phyloP scores from a whole-genome alignment of 2,888 invertebrate genomes.

The Orchestes rusci region DNA sequence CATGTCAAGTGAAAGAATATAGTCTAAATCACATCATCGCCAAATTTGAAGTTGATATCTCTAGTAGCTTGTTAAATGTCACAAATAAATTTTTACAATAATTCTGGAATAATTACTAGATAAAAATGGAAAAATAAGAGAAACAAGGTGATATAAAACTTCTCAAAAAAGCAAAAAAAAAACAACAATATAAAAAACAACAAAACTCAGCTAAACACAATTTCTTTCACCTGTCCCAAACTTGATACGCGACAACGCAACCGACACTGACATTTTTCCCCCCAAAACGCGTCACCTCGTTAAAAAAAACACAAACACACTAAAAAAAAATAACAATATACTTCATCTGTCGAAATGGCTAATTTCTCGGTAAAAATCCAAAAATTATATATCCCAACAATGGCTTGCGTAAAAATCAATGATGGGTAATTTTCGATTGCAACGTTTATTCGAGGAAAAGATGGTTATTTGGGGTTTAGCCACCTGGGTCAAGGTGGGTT shows the following conservation, averaged over 20 bases:
- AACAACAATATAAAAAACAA: not conserved
- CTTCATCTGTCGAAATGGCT: conserved; percentile 13
- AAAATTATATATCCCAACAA: conserved; percentile 20
- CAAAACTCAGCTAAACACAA: too few relatives aligned
- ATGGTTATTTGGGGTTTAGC: too few relatives aligned
- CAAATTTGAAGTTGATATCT: too few relatives aligned
- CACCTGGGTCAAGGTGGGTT: too few relatives aligned
- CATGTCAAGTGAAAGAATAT: too few relatives aligned
- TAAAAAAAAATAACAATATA: conserved; percentile 19
- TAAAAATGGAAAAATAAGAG: too few relatives aligned
- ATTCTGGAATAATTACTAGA: too few relatives aligned
- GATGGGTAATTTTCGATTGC: conserved; percentile 19
- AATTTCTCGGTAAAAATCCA: conserved; percentile 20
- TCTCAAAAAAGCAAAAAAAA: not conserved
- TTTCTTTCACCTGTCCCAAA: conserved; percentile 6
- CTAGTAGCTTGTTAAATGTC: not conserved
- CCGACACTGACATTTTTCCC: conserved; percentile 11
- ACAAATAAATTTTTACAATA: not conserved
- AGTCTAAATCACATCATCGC: too few relatives aligned
- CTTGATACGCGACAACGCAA: conserved; percentile 11
- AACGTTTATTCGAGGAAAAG: too few relatives aligned
- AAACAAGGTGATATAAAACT: too few relatives aligned
- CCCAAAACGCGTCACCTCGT: too few relatives aligned
- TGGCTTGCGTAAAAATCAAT: conserved; percentile 18
- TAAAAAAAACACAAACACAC: conserved; percentile 12